Evolutionary conservation across 2,888 invertebrate genomes (phyloP), one percentile per base, ranked within the genome.

Genomic region (Candidula unifasciata): DNA sequence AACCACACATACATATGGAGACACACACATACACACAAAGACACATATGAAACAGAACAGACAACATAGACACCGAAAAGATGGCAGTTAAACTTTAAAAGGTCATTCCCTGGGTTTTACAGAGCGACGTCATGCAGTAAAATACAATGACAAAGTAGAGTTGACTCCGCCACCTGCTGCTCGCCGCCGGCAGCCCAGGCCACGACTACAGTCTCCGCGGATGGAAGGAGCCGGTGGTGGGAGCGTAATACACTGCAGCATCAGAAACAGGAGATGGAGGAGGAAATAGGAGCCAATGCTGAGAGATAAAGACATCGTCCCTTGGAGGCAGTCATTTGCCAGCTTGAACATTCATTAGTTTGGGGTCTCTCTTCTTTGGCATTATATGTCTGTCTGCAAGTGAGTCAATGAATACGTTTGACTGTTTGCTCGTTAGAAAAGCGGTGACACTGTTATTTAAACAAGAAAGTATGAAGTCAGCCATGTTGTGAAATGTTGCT

Each of bases 191-290:
- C 2, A 21, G 60, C 60, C 18, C 33, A 8, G 3, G 35, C 21
- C 35, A 30, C 24, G 3, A 24, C 21, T n/a, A 35, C 30, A 24
- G 60, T n/a, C 54, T 30, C 44, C 3, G 16, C 54, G 30, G 44
- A 44, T 44, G 44, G 44, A 44, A 10, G 44, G 44, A 44, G 30
- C 52, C 8, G 37, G 33, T 5, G 44, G 37, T 35, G 73, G 73
- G 37, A 33, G 37, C 24, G 73, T 35, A 57, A 33, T 44, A 44
- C 24, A 30, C 54, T 52, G 16, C 18, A 52, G n/a, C 76, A 76
- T 57, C 76, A 52, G 76, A 76, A 76, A 76, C 76, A 76, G 76
- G 57, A 76, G 76, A 54, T 52, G 57, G n/a, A 35, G 35, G 37
- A 73, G 71, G 71, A 73, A 73, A 73, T 73, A 73, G 35, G 71